Conservation (phyloP, 2,888 invertebrate species). For the Chaitophorus viminalis region DNA sequence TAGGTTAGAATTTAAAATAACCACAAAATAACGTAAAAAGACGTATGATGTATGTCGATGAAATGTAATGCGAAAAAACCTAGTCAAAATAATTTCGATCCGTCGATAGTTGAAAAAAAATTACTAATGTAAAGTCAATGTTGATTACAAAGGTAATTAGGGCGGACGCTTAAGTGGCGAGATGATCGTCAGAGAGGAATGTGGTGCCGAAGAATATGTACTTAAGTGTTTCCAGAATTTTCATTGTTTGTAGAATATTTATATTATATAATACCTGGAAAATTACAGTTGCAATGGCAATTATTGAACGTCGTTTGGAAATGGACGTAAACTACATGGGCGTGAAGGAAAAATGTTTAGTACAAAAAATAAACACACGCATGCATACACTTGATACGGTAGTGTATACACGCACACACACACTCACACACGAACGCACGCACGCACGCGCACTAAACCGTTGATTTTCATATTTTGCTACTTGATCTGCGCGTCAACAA, state of each 20-base stretch:
- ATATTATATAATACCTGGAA: not conserved
- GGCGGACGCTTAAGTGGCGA: not conserved
- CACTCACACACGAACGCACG: no score
- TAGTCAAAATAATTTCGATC: not conserved
- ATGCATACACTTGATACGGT: not conserved
- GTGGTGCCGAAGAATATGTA: not conserved
- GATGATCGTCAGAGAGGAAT: not conserved
- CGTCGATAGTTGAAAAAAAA: not conserved
- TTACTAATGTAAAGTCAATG: not conserved
- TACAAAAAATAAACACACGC: not conserved
- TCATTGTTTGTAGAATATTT: conserved; percentile 18
- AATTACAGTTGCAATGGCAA: conserved; percentile 3
- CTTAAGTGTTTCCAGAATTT: not conserved
- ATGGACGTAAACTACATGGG: not conserved
- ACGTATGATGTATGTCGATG: not conserved
- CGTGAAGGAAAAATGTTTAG: not conserved
- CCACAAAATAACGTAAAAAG: not conserved
- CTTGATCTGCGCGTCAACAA: not conserved
- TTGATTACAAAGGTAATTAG: conserved; percentile 36
- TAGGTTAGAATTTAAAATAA: not conserved
- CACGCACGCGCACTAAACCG: no score
- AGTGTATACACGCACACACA: not conserved
- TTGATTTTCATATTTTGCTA: no score
- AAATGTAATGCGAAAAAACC: not conserved
- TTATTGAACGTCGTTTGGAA: conserved; percentile 27